Percentiles rank a stretch among this genome's conserved stretches.
Conservation (phyloP, 2,113 vertebrate species). For the Urocynchramus pylzowi region DNA sequence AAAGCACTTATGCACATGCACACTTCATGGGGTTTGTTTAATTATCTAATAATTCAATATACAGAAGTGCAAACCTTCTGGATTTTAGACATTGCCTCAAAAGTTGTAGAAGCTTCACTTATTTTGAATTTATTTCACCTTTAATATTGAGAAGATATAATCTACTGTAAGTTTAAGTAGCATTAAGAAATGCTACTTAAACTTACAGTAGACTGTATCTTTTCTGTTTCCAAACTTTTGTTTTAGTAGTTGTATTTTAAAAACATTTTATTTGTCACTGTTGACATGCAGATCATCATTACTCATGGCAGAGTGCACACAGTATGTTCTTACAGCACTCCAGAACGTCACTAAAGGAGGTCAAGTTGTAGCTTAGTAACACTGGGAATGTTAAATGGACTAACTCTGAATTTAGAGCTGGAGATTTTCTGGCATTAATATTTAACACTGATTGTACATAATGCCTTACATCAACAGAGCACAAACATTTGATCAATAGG, state of each 20-base stretch:
- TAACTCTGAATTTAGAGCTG: neutral
- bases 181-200: neutral
- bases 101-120: neutral
- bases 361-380: neutral
- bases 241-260: neutral
- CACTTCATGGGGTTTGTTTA: neutral
- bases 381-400: neutral
- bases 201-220: too few relatives aligned
- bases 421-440: slow-evolving; percentile 10
- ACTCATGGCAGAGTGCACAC: neutral
- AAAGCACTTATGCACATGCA: neutral
- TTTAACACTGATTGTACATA: neutral
- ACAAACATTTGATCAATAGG: neutral
- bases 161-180: neutral
- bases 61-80: neutral
- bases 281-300: neutral
- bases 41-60: neutral
- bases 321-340: neutral
- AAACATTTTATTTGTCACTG: neutral
- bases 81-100: neutral
- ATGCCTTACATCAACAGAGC: neutral
- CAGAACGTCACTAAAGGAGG: neutral
- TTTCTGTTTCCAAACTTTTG: neutral
- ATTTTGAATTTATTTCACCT: neutral
- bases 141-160: neutral